Conservation (phyloP, 2,888 invertebrate species). For the Bimastos eiseni region DNA sequence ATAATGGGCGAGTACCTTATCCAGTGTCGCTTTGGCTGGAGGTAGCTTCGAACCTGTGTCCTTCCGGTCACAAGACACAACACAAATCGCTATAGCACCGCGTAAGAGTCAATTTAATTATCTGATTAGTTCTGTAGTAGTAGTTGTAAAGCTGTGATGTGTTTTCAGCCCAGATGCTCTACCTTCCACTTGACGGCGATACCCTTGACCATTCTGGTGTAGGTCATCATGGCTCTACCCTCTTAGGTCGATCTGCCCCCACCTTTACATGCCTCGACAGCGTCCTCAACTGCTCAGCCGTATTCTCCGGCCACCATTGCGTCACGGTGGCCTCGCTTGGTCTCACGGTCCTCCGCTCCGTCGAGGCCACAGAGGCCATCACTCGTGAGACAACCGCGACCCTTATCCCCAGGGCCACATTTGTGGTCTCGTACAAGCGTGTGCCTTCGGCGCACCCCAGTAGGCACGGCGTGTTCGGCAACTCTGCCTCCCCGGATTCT, state of each 20-base stretch:
- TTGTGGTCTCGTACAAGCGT: conserved; percentile 37
- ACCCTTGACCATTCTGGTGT: conserved; percentile 41
- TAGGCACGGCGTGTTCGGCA: conserved; percentile 39
- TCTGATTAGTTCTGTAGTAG: no score
- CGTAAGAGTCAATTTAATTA: neutral
- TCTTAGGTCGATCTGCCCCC: conserved; percentile 32
- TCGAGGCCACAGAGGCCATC: conserved; percentile 16
- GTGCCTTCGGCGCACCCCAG: neutral
- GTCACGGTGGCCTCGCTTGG: conserved; percentile 33
- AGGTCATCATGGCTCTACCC: conserved; percentile 32
- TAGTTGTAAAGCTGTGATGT: neutral
- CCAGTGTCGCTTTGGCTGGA: no score
- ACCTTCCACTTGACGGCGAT: conserved; percentile 43
- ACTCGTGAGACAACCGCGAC: neutral
- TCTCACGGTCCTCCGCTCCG: conserved; percentile 23
- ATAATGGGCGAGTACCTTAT: no score
- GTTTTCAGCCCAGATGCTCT: conserved; percentile 40
- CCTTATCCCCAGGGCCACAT: conserved; percentile 34
- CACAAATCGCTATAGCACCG: no score
- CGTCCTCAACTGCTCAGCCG: conserved; percentile 42
- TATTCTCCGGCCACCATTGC: conserved; percentile 40
- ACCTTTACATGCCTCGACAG: conserved; percentile 42
- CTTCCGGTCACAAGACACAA: no score
- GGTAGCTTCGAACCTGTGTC: no score
- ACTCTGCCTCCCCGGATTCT: conserved; percentile 30